phyloP scores from a whole-genome alignment of 2,113 vertebrate species.

The Percopsis transmontana region DNA sequence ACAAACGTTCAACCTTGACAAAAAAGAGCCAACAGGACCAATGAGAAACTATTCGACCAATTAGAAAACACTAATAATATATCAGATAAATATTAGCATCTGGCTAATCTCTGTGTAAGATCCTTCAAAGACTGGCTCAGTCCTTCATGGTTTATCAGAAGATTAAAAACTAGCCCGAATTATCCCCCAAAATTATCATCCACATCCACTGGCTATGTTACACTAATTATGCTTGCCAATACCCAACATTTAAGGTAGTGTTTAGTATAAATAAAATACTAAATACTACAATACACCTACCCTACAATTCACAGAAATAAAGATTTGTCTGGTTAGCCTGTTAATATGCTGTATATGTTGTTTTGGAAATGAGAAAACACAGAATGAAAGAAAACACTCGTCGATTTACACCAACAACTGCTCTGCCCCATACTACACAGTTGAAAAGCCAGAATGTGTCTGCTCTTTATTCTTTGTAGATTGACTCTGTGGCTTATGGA shows the following conservation, averaged over 20 bases:
- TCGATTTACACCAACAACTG: too few relatives aligned
- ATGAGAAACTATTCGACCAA: not conserved
- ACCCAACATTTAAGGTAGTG: not conserved
- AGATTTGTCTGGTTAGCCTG: not conserved
- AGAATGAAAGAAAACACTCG: not conserved
- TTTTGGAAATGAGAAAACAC: too few relatives aligned
- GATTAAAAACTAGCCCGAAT: not conserved
- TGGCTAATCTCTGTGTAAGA: not conserved
- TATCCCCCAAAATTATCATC: not conserved
- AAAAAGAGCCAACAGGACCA: not conserved
- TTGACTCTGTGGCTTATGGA: slow-evolving; percentile 48
- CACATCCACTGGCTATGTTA: not conserved
- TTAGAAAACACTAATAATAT: not conserved
- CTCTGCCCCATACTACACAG: not conserved
- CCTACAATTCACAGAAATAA: not conserved
- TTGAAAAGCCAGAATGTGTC: slow-evolving; percentile 30
- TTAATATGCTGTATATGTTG: not conserved
- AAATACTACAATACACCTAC: too few relatives aligned
- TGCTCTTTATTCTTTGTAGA: slow-evolving; percentile 41
- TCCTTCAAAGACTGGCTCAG: not conserved
- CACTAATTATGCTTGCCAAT: not conserved
- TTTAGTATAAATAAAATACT: not conserved
- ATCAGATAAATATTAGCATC: not conserved
- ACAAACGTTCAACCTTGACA: not conserved
- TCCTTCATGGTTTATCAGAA: not conserved